Conservation (phyloP, 2,113 vertebrate species). For the Hoplias malabaricus region DNA sequence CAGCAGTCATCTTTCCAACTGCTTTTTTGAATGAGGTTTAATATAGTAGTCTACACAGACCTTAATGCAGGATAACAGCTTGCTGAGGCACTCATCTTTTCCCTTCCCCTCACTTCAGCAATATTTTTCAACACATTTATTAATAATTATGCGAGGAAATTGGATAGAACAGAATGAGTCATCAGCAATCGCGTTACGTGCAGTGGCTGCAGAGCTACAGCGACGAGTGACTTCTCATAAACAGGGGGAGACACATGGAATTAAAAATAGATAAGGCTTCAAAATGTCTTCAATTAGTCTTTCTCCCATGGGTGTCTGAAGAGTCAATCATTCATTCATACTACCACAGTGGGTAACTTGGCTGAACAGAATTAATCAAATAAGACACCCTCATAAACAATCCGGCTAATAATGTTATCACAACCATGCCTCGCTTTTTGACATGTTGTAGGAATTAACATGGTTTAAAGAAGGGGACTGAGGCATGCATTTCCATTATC, state of each 20-base stretch:
- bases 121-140: slow-evolving; percentile 1
- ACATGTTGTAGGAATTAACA: slow-evolving; percentile 22
- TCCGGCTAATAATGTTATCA: slow-evolving; percentile 28
- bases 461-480: neutral
- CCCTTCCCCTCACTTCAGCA: neutral
- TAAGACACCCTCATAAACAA: neutral
- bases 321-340: slow-evolving; percentile 2
- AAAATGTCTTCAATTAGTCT: slow-evolving; percentile 18
- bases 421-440: slow-evolving; percentile 15
- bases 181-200: neutral
- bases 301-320: slow-evolving; percentile 15
- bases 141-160: slow-evolving; percentile 16
- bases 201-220: neutral
- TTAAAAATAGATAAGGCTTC: slow-evolving; percentile 2
- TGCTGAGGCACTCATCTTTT: neutral
- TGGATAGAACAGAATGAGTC: slow-evolving; percentile 6
- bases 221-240: neutral
- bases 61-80: neutral
- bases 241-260: slow-evolving; percentile 14
- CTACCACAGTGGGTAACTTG: neutral
- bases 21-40: neutral
- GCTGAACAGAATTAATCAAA: neutral
- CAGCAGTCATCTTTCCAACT: neutral
- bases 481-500: neutral
- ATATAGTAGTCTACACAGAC: neutral